phyloP scores from a whole-genome alignment of 2,888 invertebrate species.

The Meiosimyza decipiens region DNA sequence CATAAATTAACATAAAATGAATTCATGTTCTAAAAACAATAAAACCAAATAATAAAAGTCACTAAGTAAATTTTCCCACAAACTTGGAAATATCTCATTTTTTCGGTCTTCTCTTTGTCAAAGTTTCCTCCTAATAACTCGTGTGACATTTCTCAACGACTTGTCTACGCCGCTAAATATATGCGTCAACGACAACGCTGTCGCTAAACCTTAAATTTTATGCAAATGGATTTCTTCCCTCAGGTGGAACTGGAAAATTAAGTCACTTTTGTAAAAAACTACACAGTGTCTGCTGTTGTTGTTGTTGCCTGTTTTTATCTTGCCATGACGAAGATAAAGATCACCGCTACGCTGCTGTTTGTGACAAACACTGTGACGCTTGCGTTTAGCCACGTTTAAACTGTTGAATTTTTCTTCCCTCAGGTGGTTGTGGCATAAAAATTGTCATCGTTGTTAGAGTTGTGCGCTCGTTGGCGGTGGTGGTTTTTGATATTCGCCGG shows the following conservation, averaged over 20 bases:
- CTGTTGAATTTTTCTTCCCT: constrained; percentile 10
- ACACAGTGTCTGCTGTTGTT: too few species aligned
- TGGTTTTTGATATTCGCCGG: too few species aligned
- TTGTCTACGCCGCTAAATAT: constrained; percentile 31
- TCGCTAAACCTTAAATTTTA: constrained; percentile 20
- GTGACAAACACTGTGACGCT: constrained; percentile 27
- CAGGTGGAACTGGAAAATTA: constrained; percentile 39
- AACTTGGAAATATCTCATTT: constrained; percentile 5
- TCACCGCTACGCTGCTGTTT: constrained; percentile 15
- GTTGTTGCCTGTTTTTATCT: too few species aligned
- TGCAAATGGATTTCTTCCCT: constrained; percentile 39
- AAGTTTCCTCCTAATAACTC: constrained; percentile 26
- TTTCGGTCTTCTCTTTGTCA: background rate
- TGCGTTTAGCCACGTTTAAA: constrained; percentile 22
- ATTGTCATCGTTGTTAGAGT: background rate
- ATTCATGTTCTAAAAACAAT: constrained; percentile 25
- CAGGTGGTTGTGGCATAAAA: background rate
- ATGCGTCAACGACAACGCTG: constrained; percentile 38
- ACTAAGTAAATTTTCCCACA: constrained; percentile 41
- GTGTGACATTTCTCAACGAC: constrained; percentile 30
- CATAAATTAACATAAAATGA: constrained; percentile 29
- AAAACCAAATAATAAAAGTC: constrained; percentile 44
- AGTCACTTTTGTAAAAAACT: constrained; percentile 11
- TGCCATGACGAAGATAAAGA: constrained; percentile 14
- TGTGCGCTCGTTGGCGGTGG: too few species aligned